Percentiles rank a stretch among this genome's conserved stretches.
These are phyloP conservation scores for Catharus ustulatus DNA, from an alignment of 2,797 vertebrate species.

Conservation along the genomic window DNA sequence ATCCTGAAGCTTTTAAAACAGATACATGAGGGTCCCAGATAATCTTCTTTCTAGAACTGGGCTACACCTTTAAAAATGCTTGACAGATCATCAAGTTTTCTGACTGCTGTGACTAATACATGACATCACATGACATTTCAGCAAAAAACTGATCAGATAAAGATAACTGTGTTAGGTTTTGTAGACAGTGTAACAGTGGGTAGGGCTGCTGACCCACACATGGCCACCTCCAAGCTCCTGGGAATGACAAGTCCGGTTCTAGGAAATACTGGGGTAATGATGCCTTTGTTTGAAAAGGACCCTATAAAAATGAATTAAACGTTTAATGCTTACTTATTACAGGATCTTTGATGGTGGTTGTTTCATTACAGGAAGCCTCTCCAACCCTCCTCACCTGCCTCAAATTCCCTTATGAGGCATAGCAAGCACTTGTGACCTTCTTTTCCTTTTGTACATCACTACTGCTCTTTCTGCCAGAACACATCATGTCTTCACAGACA, in stretches of 20 bases:
- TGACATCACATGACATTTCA: not conserved
- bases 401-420: not conserved
- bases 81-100: not conserved
- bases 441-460: not conserved
- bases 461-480: not conserved
- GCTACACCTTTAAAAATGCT: not conserved
- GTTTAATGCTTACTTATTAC: not conserved
- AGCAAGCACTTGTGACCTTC: not conserved
- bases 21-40: not conserved
- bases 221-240: not conserved
- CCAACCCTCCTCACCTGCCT: not conserved
- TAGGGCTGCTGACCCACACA: not conserved
- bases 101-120: not conserved
- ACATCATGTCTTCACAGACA: not conserved
- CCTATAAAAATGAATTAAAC: not conserved
- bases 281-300: not conserved
- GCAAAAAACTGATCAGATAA: slow-evolving; percentile 16
- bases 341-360: not conserved
- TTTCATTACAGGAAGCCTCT: not conserved
- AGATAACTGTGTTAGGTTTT: not conserved
- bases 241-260: not conserved
- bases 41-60: not conserved
- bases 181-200: not conserved
- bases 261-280: not conserved
- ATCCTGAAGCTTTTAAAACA: not conserved